These are phyloP conservation scores for Monodelphis domestica DNA, from an alignment of 2,797 vertebrate genomes.

Conservation along the genomic window DNA sequence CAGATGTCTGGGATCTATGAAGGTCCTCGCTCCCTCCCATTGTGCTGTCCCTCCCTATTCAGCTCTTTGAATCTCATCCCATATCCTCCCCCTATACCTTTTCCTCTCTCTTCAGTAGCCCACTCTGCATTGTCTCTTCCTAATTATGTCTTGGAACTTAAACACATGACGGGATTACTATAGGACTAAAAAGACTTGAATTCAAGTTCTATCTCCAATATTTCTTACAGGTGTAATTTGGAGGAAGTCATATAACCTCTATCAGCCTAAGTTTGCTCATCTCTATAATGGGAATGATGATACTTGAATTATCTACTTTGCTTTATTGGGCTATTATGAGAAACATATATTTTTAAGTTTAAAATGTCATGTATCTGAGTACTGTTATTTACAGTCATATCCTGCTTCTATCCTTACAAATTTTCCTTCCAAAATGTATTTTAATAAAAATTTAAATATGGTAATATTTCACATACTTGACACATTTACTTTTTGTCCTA, in stretches of 20 bases:
- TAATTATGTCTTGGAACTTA: not conserved
- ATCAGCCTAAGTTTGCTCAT: not conserved
- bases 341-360: not conserved
- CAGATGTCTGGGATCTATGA: not conserved
- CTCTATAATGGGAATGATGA: not conserved
- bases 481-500: not conserved
- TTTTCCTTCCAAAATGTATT: not conserved
- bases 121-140: not conserved
- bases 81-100: not conserved
- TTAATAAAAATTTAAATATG: not conserved
- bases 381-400: not conserved
- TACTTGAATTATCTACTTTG: not conserved
- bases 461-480: not conserved
- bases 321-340: not conserved
- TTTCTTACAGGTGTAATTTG: not conserved
- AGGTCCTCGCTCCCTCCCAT: not conserved
- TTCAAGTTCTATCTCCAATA: not conserved
- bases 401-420: not conserved
- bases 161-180: not conserved
- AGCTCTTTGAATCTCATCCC: not conserved
- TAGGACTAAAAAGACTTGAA: not conserved
- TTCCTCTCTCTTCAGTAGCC: not conserved
- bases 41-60: not conserved
- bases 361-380: not conserved
- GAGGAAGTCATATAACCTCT: not conserved